Percentiles rank a stretch among this genome's conserved stretches.
Conservation (phyloP, 2,888 invertebrate species). For the Microctonus aethiopoides region DNA sequence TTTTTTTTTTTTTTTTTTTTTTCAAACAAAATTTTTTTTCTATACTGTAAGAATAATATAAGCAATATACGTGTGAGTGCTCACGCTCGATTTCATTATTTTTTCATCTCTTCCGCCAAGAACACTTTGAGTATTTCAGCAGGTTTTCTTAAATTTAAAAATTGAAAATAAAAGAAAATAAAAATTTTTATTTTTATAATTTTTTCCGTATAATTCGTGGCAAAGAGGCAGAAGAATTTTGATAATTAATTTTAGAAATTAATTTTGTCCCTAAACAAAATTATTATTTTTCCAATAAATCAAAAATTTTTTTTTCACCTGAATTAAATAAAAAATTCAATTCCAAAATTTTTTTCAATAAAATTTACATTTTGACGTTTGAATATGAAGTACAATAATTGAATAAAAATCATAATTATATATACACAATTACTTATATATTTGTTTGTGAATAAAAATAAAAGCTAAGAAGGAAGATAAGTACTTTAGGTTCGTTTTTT, state of each 20-base stretch:
- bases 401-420: background rate
- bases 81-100: background rate
- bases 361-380: too few relatives aligned
- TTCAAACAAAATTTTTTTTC: constrained; percentile 16
- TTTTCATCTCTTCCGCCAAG: constrained; percentile 46
- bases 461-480: constrained; percentile 12
- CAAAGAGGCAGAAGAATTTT: background rate
- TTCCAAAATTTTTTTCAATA: too few relatives aligned
- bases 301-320: too few relatives aligned
- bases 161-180: constrained; percentile 9
- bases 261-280: too few relatives aligned
- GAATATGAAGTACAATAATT: background rate
- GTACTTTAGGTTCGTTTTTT: constrained; percentile 20
- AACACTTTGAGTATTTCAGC: constrained; percentile 59
- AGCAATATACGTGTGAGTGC: background rate
- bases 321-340: too few relatives aligned
- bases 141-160: constrained; percentile 59
- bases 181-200: too few relatives aligned
- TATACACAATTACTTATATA: background rate
- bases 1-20: background rate
- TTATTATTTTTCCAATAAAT: too few relatives aligned
- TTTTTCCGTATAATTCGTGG: background rate
- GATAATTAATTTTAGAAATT: too few relatives aligned
- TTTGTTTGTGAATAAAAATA: constrained; percentile 3
- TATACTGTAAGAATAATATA: constrained; percentile 5